Conservation (phyloP, 2,797 vertebrate genomes). For the Acestrorhynchus altus region DNA sequence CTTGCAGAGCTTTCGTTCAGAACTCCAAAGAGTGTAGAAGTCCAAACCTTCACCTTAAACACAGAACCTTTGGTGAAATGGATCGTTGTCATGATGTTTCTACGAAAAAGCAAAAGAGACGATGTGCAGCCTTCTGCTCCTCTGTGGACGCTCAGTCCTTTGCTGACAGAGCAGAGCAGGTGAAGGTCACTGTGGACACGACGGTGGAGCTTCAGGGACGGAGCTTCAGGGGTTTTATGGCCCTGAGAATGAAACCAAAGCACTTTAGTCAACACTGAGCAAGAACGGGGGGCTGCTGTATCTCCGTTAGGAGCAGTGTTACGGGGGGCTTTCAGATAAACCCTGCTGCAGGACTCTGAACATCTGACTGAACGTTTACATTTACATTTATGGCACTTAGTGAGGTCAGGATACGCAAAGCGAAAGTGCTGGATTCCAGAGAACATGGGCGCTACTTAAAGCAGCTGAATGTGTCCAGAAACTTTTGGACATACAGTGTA, state of each 20-base stretch:
- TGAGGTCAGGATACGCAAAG: too few species aligned
- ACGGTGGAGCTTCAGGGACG: constrained; percentile 11
- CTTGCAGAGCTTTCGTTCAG: background rate
- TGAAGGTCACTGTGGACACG: background rate
- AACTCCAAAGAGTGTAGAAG: background rate
- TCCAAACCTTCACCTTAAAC: background rate
- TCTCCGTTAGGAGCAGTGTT: too few species aligned
- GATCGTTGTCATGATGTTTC: constrained; percentile 3
- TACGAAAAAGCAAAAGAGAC: background rate
- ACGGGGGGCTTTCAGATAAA: too few species aligned
- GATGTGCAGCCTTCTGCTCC: background rate
- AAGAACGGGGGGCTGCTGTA: too few species aligned
- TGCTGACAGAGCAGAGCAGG: background rate
- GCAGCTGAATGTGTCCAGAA: too few species aligned
- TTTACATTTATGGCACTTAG: too few species aligned
- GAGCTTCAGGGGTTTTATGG: constrained; percentile 22
- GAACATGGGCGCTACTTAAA: too few species aligned
- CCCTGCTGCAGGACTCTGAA: too few species aligned
- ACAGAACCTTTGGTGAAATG: constrained; percentile 16
- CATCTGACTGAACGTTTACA: too few species aligned
- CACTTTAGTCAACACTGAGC: background rate
- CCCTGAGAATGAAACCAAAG: constrained; percentile 40
- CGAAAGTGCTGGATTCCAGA: too few species aligned
- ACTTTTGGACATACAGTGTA: too few species aligned
- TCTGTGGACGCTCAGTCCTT: background rate